Base-by-base conservation (phyloP, 2,888 invertebrate genomes). In the Drosophila flavopinicola region DNA sequence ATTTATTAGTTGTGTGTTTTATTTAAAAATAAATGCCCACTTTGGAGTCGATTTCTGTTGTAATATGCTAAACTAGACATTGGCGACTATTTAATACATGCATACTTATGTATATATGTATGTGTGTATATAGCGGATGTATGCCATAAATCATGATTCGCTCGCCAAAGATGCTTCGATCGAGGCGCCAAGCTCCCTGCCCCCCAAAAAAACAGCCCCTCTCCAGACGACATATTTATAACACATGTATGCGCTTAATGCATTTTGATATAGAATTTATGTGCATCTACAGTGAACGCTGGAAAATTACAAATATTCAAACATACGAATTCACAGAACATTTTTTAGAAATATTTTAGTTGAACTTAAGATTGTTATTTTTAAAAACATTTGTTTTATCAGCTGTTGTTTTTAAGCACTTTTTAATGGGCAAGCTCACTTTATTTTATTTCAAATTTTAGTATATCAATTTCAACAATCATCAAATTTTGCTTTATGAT, bases 111-210 rank as follows among this genome's bases (percentile, higher is more conserved):
- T 42, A 38, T 45, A 64, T 70, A n/a, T 30, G 15, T 45, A n/a
- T 17, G 15, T 38, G 29, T n/a, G 11, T 52, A 65, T 54, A 65
- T 75, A 47, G 65, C 83, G 83, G 79, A 83, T 79, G 83, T 47
- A 64, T 66, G 63, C 70, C 75, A 80, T 83, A 79, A 83, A 75
- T 83, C 83, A 83, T 79, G 66, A 20, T 64, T 73, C 53, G 77
- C 65, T 45, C 54, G 58, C 51, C 76, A 53, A 78, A 72, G 66
- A 74, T 45, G 75, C 61, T 61, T 30, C 73, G 66, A 68, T 38
- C 38, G 38, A 49, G 38, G 44, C 44, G 48, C 66, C 54, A 48
- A 35, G 42, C 15, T n/a, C 42, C 23, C 25, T 24, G 59, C 25
- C 38, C 27, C 48, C 32, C n/a, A n/a, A n/a, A n/a, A n/a, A n/a